Conservation (phyloP, 2,113 vertebrate species). For the Melanerpes aurifrons region DNA sequence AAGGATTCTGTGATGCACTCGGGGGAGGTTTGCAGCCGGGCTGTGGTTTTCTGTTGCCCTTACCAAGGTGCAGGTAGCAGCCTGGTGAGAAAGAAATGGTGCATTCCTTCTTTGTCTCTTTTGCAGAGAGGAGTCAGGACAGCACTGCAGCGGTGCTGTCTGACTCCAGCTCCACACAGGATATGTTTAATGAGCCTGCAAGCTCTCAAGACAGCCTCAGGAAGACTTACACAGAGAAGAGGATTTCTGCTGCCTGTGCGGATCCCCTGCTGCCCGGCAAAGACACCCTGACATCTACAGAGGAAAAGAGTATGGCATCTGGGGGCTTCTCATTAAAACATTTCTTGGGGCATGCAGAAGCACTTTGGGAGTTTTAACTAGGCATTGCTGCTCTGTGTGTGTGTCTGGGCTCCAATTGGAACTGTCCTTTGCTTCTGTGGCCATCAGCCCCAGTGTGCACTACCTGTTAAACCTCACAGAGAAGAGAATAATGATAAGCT, state of each 20-base stretch:
- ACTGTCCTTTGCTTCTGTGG: background rate
- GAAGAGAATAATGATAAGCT: background rate
- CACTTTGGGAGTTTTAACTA: background rate
- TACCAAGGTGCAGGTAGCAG: background rate
- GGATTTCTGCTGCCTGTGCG: constrained; percentile 69
- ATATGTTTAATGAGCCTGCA: constrained; percentile 90
- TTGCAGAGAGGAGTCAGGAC: constrained; percentile 95
- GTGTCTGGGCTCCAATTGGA: background rate
- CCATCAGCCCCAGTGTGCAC: background rate
- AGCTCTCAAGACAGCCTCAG: constrained; percentile 89
- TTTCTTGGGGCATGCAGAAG: background rate
- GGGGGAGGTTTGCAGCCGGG: background rate
- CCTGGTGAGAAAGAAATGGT: background rate
- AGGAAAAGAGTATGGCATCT: constrained; percentile 82
- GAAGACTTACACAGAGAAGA: constrained; percentile 84
- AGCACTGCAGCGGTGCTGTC: constrained; percentile 91
- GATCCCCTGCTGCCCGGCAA: constrained; percentile 71
- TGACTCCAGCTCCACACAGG: constrained; percentile 96
- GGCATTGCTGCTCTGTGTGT: background rate
- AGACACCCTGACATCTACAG: constrained; percentile 76
- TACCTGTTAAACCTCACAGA: background rate
- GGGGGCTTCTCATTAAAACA: background rate
- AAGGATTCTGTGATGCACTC: background rate
- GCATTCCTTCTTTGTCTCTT: constrained; percentile 46
- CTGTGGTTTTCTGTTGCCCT: background rate